A percentile compares a stretch with the other conserved stretches of the same genome.
Evolutionary conservation across 2,888 invertebrate genomes (phyloP).

Genomic region (Neoascia interrupta): DNA sequence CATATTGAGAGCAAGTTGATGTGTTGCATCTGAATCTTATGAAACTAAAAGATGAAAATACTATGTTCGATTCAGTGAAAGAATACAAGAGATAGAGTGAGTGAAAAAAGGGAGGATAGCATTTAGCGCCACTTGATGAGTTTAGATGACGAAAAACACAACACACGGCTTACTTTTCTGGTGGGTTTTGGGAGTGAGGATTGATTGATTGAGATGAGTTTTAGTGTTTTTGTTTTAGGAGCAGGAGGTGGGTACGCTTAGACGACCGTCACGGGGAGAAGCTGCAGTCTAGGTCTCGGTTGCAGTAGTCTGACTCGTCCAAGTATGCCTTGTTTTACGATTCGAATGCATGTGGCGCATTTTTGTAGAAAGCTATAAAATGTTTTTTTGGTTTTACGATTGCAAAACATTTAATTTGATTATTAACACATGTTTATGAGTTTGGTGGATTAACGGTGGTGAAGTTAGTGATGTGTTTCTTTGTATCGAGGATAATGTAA

Average conservation of each 20-base stretch:
- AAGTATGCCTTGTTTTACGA: slow-evolving; percentile 58
- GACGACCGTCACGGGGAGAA: slow-evolving; percentile 63
- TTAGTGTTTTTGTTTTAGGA: slow-evolving; percentile 32
- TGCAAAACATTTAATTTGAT: slow-evolving; percentile 20
- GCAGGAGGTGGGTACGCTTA: slow-evolving; percentile 20
- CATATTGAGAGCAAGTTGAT: slow-evolving; percentile 26
- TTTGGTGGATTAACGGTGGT: slow-evolving; percentile 1
- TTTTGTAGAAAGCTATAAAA: slow-evolving; percentile 69
- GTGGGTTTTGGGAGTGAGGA: slow-evolving; percentile 41
- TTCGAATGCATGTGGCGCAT: slow-evolving; percentile 58
- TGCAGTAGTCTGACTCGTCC: slow-evolving; percentile 59
- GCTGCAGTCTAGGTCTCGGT: slow-evolving; percentile 61
- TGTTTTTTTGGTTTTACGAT: slow-evolving; percentile 21
- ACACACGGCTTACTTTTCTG: slow-evolving; percentile 61
- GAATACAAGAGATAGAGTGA: slow-evolving; percentile 7
- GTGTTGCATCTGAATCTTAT: slow-evolving; percentile 18
- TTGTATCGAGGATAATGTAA: slow-evolving; percentile 7
- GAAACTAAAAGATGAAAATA: slow-evolving; percentile 28
- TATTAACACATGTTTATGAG: slow-evolving; percentile 53
- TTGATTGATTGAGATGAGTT: slow-evolving; percentile 12
- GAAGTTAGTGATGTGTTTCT: slow-evolving; percentile 3
- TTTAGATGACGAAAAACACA: slow-evolving; percentile 43
- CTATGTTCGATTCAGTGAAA: no score
- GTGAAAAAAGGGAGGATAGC: background rate
- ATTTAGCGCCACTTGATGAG: slow-evolving; percentile 36